Percentiles rank a stretch among this genome's conserved stretches.
Conservation (phyloP, 2,113 vertebrate genomes). For the Pantherophis guttatus region DNA sequence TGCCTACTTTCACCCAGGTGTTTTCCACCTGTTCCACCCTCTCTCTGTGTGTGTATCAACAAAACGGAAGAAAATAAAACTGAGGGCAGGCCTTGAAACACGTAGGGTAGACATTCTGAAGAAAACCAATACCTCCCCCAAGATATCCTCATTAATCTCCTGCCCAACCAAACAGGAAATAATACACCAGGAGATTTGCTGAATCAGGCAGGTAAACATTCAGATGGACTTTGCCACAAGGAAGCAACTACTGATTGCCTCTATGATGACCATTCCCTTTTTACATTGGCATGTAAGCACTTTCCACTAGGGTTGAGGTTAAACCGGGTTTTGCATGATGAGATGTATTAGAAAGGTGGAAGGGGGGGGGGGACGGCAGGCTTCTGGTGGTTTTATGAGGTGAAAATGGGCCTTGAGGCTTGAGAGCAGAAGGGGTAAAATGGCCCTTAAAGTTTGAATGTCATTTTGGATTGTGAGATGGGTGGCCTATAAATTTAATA, state of each 20-base stretch:
- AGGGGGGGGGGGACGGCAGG: neutral
- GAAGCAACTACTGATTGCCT: neutral
- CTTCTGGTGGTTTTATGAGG: neutral
- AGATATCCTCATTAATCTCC: neutral
- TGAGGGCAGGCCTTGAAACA: neutral
- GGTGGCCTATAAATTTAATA: neutral
- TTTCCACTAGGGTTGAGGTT: neutral
- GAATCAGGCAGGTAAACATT: neutral
- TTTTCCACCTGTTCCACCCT: neutral
- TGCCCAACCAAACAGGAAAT: neutral
- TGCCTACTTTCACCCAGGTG: neutral
- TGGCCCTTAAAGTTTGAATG: neutral
- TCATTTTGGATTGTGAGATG: neutral
- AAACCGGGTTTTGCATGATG: neutral
- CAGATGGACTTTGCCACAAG: neutral
- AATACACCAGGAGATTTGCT: neutral
- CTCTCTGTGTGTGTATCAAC: neutral
- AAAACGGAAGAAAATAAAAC: neutral
- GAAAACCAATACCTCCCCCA: neutral
- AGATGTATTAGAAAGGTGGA: neutral
- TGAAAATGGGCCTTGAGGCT: neutral
- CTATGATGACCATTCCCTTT: neutral
- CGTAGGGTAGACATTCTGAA: neutral
- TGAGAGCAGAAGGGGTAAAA: neutral
- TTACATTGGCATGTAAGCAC: neutral